Conservation (phyloP, 1,140 invertebrate genomes). For the Berghia stephanieae region DNA sequence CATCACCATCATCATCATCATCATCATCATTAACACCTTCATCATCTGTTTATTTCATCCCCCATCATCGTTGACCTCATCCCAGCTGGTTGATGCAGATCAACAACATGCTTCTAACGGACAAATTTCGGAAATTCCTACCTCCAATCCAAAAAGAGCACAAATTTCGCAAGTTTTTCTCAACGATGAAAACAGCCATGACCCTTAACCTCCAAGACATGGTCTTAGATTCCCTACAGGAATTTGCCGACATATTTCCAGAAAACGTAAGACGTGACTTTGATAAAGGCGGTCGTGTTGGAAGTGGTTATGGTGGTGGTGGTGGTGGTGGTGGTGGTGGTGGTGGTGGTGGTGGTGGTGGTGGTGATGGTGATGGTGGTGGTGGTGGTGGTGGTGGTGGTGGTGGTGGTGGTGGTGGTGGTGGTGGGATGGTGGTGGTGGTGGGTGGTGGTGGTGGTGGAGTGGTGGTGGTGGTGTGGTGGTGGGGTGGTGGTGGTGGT, state of each 20-base stretch:
- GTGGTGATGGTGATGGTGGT: no score
- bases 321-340: no score
- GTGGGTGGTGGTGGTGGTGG: no score
- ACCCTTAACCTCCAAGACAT: constrained; percentile 25
- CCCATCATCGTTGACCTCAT: background rate
- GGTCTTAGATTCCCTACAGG: constrained; percentile 14
- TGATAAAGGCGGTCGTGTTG: no score
- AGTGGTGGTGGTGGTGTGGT: no score
- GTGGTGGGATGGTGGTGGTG: no score
- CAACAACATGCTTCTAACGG: constrained; percentile 5
- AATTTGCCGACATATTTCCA: constrained; percentile 19
- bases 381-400: no score
- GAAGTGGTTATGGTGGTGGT: no score
- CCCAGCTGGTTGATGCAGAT: constrained; percentile 24
- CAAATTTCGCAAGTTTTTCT: constrained; percentile 12
- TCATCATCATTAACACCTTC: background rate
- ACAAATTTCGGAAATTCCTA: background rate
- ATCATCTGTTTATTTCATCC: background rate
- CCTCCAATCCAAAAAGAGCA: background rate
- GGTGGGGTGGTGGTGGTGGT: no score
- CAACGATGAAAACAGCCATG: constrained; percentile 26
- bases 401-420: no score
- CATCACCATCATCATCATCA: background rate
- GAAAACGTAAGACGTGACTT: constrained; percentile 3
- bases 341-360: no score